These are phyloP conservation scores for Melipona bicolor DNA, from an alignment of 2,888 invertebrate genomes.

Conservation along the genomic window DNA sequence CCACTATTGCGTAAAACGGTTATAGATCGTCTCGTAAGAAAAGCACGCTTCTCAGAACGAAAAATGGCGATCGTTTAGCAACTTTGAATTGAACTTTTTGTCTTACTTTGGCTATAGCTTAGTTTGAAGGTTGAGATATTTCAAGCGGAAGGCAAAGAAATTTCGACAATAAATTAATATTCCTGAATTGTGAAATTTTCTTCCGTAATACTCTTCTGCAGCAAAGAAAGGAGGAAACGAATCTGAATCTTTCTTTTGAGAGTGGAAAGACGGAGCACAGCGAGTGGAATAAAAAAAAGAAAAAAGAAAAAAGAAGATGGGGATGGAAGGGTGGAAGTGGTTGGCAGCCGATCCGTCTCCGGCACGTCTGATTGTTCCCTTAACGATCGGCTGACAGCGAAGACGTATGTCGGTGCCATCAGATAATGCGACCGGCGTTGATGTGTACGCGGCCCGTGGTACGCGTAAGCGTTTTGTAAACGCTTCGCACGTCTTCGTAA, in stretches of 20 bases:
- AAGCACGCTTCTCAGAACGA: neutral
- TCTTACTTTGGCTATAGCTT: neutral
- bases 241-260: neutral
- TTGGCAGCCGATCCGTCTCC: slow-evolving; percentile 60
- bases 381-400: slow-evolving; percentile 73
- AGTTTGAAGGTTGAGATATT: too few species aligned
- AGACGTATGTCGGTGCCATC: slow-evolving; percentile 73
- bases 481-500: slow-evolving; percentile 64
- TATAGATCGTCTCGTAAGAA: neutral
- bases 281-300: slow-evolving; percentile 37
- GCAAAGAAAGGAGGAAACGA: neutral
- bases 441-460: slow-evolving; percentile 41
- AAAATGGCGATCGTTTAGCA: neutral
- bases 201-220: too few species aligned
- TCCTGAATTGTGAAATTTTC: too few species aligned
- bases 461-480: slow-evolving; percentile 62
- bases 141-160: too few species aligned
- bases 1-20: slow-evolving; percentile 4
- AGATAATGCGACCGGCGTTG: slow-evolving; percentile 68
- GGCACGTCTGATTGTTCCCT: slow-evolving; percentile 69
- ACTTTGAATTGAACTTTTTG: neutral
- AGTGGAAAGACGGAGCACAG: neutral
- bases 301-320: slow-evolving; percentile 30
- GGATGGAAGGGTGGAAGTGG: slow-evolving; percentile 22
- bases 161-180: too few species aligned